Percentiles rank a stretch among this genome's conserved stretches.
These are phyloP conservation scores for Oryzias dopingdopingensis DNA, from an alignment of 2,797 vertebrate species.

Conservation along the genomic window DNA sequence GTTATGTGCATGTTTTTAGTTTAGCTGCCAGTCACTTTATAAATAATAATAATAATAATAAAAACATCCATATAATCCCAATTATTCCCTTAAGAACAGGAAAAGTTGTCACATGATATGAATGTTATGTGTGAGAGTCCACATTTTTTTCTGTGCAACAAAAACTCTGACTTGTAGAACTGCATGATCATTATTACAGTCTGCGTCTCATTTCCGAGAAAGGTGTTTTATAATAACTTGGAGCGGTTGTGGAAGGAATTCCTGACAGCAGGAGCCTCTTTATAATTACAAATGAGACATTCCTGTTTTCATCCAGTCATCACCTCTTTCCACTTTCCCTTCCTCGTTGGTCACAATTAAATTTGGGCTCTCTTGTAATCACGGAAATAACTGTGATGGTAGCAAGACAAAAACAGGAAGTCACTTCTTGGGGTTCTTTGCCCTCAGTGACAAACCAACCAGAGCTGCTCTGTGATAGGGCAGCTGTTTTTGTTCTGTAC, in stretches of 20 bases:
- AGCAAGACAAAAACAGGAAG: conserved; percentile 65
- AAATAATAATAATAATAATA: too few relatives aligned
- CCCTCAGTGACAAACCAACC: conserved; percentile 28
- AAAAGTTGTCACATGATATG: too few relatives aligned
- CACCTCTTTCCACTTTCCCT: conserved; percentile 6
- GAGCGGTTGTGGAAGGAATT: not conserved
- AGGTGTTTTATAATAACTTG: too few relatives aligned
- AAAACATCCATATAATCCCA: too few relatives aligned
- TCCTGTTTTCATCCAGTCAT: not conserved
- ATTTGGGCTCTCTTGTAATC: conserved; percentile 5
- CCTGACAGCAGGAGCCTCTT: conserved; percentile 1
- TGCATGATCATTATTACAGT: too few relatives aligned
- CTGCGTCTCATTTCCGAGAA: too few relatives aligned
- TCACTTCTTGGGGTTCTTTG: conserved; percentile 25
- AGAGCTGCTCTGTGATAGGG: conserved; percentile 15
- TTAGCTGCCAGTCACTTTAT: too few relatives aligned
- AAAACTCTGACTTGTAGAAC: too few relatives aligned
- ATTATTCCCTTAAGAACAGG: too few relatives aligned
- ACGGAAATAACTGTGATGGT: conserved; percentile 26
- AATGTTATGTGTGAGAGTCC: too few relatives aligned
- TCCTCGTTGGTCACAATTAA: conserved; percentile 9
- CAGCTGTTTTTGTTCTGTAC: conserved; percentile 11
- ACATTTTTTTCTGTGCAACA: too few relatives aligned
- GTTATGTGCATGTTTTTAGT: too few relatives aligned
- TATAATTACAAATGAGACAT: not conserved